Base-by-base conservation (phyloP, 2,113 vertebrate genomes). In the Cinclus cinclus region DNA sequence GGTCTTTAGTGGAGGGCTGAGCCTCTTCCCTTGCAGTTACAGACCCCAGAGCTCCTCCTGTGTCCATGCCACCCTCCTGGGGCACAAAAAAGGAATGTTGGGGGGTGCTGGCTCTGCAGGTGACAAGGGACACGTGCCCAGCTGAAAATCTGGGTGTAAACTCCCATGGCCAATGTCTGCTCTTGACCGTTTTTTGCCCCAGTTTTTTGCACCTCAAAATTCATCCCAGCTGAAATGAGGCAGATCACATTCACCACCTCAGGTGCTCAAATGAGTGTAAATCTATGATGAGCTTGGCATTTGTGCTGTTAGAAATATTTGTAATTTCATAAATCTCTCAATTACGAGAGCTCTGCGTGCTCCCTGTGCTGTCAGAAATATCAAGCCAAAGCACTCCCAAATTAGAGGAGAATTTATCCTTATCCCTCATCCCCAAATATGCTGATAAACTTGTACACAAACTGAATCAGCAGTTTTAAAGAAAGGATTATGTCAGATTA, bases 41-140 rank as follows among this genome's bases (percentile, higher is more conserved):
- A 85, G 52, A 91, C 70, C 95, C 96, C 98, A 97, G 95, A 92
- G 50, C 71, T 91, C 97, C 97, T 86, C 86, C 94, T 44, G 90
- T 69, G 63, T 13, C 97, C 71, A 23, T 42, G 94, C 94, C 97
- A 97, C 71, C 82, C 75, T 70, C 33, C 46, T 75, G 83, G 94
- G 96, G 89, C 95, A 74, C 19, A 49, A 86, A 55, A 42, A 46
- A 28, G 65, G 75, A 41, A 41, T 21, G 1, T 0, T 58, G 83
- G n/a, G 87, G 67, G 58, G 89, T 93, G 31, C 28, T 3, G 17
- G 6, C 42, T 6, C 58, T 5, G 3, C 60, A 47, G 74, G 70
- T 19, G 65, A 86, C 39, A 59, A 56, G 56, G 10, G 25, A 69
- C 39, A 6, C 0, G 8, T 1, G 10, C 17, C 17, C 13, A 30